Evolutionary conservation across 2,888 invertebrate genomes (phyloP).

Genomic region (Pecten maximus): DNA sequence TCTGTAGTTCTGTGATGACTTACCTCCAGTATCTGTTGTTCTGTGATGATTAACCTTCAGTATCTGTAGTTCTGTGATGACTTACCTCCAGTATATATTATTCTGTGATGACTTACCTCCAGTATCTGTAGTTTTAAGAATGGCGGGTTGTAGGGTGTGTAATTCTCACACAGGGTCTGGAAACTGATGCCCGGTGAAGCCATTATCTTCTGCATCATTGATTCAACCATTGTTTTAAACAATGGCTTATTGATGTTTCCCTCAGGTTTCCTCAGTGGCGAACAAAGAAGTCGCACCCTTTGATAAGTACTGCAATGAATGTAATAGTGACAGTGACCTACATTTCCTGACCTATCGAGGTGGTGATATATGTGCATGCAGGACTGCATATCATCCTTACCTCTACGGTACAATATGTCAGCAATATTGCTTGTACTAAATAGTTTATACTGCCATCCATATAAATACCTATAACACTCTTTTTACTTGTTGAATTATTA

Average conservation of each 20-base stretch:
- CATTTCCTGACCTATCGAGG: not conserved
- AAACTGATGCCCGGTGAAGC: slow-evolving; percentile 86
- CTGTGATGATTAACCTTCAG: not conserved
- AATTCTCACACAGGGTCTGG: slow-evolving; percentile 85
- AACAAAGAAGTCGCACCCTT: slow-evolving; percentile 78
- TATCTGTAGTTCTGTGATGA: not conserved
- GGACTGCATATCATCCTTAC: no score
- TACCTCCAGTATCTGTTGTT: no score
- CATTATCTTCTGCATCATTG: slow-evolving; percentile 87
- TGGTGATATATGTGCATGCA: no score
- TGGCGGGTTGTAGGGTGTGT: slow-evolving; percentile 87
- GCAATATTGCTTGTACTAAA: no score
- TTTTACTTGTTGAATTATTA: no score
- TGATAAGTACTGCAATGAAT: slow-evolving; percentile 68
- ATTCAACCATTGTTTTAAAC: slow-evolving; percentile 88
- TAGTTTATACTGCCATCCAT: no score
- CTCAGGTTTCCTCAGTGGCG: slow-evolving; percentile 90
- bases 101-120: slow-evolving; percentile 84
- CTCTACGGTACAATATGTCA: no score
- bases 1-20: no score
- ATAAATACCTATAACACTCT: no score
- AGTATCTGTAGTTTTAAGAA: slow-evolving; percentile 86
- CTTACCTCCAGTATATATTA: not conserved
- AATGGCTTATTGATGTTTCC: slow-evolving; percentile 88
- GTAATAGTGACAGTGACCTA: not conserved